Evolutionary conservation across 2,113 vertebrate genomes (phyloP).

Genomic region (Corapipo altera): DNA sequence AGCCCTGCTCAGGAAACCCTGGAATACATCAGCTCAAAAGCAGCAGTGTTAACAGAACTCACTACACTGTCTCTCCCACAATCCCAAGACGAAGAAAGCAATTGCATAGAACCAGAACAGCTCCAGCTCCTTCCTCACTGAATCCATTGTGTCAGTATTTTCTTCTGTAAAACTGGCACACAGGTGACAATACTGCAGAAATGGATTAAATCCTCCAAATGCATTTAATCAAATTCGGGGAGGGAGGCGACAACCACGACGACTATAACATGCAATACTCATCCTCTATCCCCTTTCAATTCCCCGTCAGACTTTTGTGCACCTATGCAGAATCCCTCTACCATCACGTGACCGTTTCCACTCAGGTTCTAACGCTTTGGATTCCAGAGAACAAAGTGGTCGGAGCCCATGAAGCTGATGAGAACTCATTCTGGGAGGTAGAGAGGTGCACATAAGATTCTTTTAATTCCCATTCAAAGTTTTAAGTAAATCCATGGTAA

Average conservation of each 20-base stretch:
- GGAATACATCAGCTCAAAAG: not conserved
- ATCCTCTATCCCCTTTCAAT: not conserved
- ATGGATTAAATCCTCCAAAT: not conserved
- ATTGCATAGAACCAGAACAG: not conserved
- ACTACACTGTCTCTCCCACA: not conserved
- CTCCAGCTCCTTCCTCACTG: not conserved
- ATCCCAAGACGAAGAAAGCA: not conserved
- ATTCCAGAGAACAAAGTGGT: not conserved
- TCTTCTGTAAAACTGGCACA: not conserved
- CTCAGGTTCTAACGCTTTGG: not conserved
- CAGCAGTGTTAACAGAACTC: not conserved
- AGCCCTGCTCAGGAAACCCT: not conserved
- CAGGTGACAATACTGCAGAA: not conserved
- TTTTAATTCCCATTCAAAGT: not conserved
- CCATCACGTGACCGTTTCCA: not conserved
- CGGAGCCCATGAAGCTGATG: not conserved
- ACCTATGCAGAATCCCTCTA: not conserved
- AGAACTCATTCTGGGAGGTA: not conserved
- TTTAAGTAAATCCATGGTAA: not conserved
- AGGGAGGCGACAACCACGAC: accelerated
- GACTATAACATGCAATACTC: not conserved
- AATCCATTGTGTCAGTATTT: not conserved
- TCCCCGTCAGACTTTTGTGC: not conserved
- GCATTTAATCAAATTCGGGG: not conserved
- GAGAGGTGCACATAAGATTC: not conserved